A percentile compares a stretch with the other conserved stretches of the same genome.
These are phyloP conservation scores for Silvanus unidentatus DNA, from an alignment of 2,888 invertebrate genomes.

Conservation along the genomic window DNA sequence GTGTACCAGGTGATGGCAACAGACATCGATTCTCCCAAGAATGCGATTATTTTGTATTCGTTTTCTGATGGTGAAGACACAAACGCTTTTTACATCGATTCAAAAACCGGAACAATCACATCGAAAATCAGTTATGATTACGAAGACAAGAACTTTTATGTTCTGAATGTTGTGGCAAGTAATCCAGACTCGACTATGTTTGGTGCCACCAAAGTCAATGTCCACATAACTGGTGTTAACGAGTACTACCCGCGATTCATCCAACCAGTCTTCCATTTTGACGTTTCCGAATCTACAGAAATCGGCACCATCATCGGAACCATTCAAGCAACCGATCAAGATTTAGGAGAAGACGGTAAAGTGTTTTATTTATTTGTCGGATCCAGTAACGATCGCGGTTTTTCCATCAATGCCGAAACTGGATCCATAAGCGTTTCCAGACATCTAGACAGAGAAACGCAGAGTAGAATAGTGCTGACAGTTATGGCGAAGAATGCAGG, in stretches of 20 bases:
- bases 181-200: conserved; percentile 83
- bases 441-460: conserved; percentile 78
- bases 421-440: conserved; percentile 80
- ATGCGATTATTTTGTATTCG: conserved; percentile 78
- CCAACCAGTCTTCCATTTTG: conserved; percentile 85
- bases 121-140: conserved; percentile 79
- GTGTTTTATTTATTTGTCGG: conserved; percentile 91
- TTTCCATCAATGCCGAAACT: conserved; percentile 75
- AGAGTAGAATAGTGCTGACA: conserved; percentile 81
- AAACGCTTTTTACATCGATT: conserved; percentile 71
- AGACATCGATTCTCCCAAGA: conserved; percentile 83
- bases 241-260: conserved; percentile 85
- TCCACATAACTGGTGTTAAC: conserved; percentile 79
- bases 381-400: conserved; percentile 87
- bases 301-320: conserved; percentile 80
- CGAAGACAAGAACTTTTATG: conserved; percentile 73
- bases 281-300: conserved; percentile 86
- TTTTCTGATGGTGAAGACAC: conserved; percentile 71
- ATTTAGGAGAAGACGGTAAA: conserved; percentile 79
- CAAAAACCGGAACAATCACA: conserved; percentile 67
- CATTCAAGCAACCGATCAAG: conserved; percentile 84
- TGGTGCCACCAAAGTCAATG: conserved; percentile 63
- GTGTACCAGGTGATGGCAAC: conserved; percentile 71
- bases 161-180: conserved; percentile 70
- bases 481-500: conserved; percentile 94